Evolutionary conservation across 64 coral and sea anemone species (phyloP).

Genomic region (Dendrophyllia cribrosa): DNA sequence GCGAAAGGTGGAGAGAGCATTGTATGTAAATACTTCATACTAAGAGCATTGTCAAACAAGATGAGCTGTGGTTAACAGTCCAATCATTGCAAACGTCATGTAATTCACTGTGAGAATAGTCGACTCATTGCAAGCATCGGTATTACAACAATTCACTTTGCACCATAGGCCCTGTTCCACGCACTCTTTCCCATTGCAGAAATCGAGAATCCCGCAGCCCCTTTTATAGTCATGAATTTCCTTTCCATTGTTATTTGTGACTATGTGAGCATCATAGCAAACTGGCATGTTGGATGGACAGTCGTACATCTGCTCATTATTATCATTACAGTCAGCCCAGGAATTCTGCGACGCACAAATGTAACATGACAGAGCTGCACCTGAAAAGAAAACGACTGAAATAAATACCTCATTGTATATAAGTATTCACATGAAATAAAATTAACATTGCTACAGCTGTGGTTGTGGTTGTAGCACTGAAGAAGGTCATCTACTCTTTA

Average conservation of each 20-base stretch:
- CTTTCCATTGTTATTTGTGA: neutral
- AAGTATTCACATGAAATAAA: too few relatives aligned
- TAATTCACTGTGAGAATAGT: neutral
- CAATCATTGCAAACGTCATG: neutral
- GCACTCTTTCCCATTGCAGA: constrained; percentile 14
- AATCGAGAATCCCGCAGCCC: neutral
- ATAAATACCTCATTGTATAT: neutral
- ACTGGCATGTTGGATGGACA: neutral
- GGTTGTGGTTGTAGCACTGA: too few relatives aligned
- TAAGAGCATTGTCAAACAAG: neutral
- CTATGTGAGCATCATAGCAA: neutral
- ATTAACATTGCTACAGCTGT: too few relatives aligned
- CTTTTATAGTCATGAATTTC: neutral
- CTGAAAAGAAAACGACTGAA: neutral
- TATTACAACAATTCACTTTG: neutral
- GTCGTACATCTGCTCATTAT: too few relatives aligned
- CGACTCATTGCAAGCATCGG: constrained; percentile 3
- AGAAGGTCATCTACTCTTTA: too few relatives aligned
- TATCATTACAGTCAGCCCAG: neutral
- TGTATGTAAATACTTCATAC: too few relatives aligned
- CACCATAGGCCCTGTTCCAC: neutral
- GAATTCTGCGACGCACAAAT: neutral
- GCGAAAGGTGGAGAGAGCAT: too few relatives aligned
- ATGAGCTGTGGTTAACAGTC: neutral
- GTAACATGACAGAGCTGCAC: neutral